phyloP scores from a whole-genome alignment of 1,140 invertebrate genomes.

The Nilaparvata lugens region DNA sequence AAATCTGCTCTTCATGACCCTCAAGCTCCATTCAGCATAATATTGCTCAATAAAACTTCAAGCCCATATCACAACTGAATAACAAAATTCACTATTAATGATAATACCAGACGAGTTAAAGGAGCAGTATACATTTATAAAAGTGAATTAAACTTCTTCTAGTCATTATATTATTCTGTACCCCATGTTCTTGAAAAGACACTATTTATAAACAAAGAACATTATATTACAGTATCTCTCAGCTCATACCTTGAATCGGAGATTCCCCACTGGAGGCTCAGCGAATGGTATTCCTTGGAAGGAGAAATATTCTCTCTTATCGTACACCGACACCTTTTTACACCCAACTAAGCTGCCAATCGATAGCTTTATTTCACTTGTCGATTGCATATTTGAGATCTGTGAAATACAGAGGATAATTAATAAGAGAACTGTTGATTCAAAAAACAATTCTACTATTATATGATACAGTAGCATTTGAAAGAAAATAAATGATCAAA shows the following conservation, averaged over 20 bases:
- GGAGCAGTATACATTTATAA: neutral
- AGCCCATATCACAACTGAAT: too few species aligned
- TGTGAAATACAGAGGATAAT: too few species aligned
- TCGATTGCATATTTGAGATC: too few species aligned
- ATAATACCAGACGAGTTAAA: too few species aligned
- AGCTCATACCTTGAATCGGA: conserved; percentile 35
- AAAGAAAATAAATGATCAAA: too few species aligned
- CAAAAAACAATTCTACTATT: too few species aligned
- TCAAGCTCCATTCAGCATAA: too few species aligned
- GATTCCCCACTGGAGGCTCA: conserved; percentile 35
- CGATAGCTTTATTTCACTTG: neutral
- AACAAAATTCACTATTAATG: too few species aligned
- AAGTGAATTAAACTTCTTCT: neutral
- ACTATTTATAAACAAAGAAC: neutral
- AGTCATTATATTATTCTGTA: neutral
- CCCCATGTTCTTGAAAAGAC: neutral
- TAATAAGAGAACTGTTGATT: too few species aligned
- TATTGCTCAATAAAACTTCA: too few species aligned
- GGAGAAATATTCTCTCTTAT: conserved; percentile 32
- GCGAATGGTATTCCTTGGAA: conserved; percentile 41
- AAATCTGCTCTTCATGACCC: too few species aligned
- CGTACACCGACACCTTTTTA: neutral
- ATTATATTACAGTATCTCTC: neutral
- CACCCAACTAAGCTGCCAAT: neutral
- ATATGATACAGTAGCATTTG: too few species aligned